Conservation (phyloP, 2,113 vertebrate species). For the Onychorhynchus coronatus region DNA sequence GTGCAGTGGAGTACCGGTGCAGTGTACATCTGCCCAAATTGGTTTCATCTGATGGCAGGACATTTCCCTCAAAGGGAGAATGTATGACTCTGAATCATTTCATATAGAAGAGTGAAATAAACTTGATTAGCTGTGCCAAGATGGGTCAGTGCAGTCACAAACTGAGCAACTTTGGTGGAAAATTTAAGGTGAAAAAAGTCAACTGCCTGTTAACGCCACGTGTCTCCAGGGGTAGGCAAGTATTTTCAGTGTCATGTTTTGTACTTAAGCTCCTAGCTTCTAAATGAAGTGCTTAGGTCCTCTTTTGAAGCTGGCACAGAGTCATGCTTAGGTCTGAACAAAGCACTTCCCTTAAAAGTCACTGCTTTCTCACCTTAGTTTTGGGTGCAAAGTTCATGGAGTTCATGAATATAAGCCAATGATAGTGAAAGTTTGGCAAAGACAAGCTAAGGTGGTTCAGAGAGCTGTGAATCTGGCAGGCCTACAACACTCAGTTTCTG, state of each 20-base stretch:
- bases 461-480: neutral
- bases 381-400: constrained; percentile 3
- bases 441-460: neutral
- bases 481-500: neutral
- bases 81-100: neutral
- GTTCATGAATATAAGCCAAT: constrained; percentile 8
- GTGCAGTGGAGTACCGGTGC: too few relatives aligned
- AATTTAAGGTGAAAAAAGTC: neutral
- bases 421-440: neutral
- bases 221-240: neutral
- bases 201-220: neutral
- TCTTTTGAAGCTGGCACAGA: neutral
- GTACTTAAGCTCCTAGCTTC: neutral
- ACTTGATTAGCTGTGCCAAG: neutral
- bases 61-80: neutral
- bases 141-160: neutral
- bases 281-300: neutral
- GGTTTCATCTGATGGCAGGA: neutral
- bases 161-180: neutral
- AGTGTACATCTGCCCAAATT: rapidly evolving
- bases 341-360: neutral
- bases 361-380: neutral
- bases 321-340: neutral
- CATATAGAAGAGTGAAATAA: neutral
- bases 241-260: neutral